Evolutionary conservation across 2,888 invertebrate genomes (phyloP).

Genomic region (Scelioninae gen. 1): DNA sequence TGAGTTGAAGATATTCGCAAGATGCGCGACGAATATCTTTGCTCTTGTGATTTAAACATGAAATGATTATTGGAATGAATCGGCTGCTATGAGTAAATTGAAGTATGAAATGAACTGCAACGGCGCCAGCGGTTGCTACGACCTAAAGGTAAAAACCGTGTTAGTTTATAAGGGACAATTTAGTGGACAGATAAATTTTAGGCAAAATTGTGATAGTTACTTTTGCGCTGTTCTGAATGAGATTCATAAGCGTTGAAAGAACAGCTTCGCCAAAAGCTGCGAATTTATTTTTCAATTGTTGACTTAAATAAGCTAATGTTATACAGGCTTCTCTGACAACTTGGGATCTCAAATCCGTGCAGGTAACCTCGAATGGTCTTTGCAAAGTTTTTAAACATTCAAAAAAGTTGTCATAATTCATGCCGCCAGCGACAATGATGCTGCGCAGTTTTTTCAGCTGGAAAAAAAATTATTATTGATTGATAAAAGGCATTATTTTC

Average conservation of each 20-base stretch:
- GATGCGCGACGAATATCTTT: slow-evolving; percentile 93
- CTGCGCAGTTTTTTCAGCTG: slow-evolving; percentile 95
- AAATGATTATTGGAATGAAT: slow-evolving; percentile 91
- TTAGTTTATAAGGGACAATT: slow-evolving; percentile 1
- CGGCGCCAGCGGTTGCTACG: slow-evolving; percentile 94
- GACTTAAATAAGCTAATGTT: slow-evolving; percentile 95
- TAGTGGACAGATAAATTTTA: background rate
- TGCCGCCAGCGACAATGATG: slow-evolving; percentile 91
- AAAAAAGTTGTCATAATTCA: slow-evolving; percentile 89
- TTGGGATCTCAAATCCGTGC: slow-evolving; percentile 95
- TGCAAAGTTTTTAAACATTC: slow-evolving; percentile 91
- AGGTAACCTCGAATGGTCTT: slow-evolving; percentile 91
- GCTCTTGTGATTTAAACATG: slow-evolving; percentile 93
- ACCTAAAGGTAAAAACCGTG: slow-evolving; percentile 85
- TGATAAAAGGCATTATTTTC: slow-evolving; percentile 5
- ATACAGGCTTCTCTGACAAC: slow-evolving; percentile 98
- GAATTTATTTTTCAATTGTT: slow-evolving; percentile 91
- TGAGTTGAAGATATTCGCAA: slow-evolving; percentile 92
- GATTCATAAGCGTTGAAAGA: slow-evolving; percentile 92
- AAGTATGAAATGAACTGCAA: slow-evolving; percentile 95
- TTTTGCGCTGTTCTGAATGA: slow-evolving; percentile 98
- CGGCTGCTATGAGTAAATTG: slow-evolving; percentile 92
- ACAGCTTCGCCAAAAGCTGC: slow-evolving; percentile 94
- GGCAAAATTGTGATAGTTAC: slow-evolving; percentile 84
- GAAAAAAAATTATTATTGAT: no score